phyloP scores from a whole-genome alignment of 2,797 vertebrate species.

The Clarias laeviceps region DNA sequence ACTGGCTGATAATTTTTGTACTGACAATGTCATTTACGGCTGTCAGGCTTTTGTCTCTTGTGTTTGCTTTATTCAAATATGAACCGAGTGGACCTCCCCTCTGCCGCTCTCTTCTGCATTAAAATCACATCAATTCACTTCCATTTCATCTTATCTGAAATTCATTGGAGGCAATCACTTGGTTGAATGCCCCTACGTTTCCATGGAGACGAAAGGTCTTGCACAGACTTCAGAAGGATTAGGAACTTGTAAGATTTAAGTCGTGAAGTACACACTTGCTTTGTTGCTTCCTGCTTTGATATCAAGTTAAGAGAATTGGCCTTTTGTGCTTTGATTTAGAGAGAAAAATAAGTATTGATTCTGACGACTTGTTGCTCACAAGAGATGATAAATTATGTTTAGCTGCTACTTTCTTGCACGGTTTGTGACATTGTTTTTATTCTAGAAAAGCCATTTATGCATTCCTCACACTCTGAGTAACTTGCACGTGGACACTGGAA shows the following conservation, averaged over 20 bases:
- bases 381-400: constrained; percentile 78
- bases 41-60: constrained; percentile 99
- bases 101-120: constrained; percentile 98
- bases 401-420: constrained; percentile 64
- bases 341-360: constrained; percentile 71
- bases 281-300: constrained; percentile 86
- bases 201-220: constrained; percentile 99
- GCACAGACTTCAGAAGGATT: constrained; percentile 98
- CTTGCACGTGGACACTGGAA: constrained; percentile 60
- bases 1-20: constrained; percentile 99
- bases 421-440: constrained; percentile 48
- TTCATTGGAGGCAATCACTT: constrained; percentile 99
- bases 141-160: constrained; percentile 99
- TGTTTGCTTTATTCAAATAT: constrained; percentile 99
- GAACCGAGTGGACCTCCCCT: constrained; percentile 99
- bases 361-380: constrained; percentile 70
- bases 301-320: constrained; percentile 76
- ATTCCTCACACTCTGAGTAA: constrained; percentile 62
- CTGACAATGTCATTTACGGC: constrained; percentile 99
- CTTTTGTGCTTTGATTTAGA: constrained; percentile 76
- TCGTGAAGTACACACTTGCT: constrained; percentile 94
- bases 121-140: constrained; percentile 99
- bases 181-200: constrained; percentile 98
- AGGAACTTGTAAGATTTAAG: constrained; percentile 99
- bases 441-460: constrained; percentile 67